Evolutionary conservation across 1,140 invertebrate species (phyloP).

Genomic region (Coboldia fuscipes): DNA sequence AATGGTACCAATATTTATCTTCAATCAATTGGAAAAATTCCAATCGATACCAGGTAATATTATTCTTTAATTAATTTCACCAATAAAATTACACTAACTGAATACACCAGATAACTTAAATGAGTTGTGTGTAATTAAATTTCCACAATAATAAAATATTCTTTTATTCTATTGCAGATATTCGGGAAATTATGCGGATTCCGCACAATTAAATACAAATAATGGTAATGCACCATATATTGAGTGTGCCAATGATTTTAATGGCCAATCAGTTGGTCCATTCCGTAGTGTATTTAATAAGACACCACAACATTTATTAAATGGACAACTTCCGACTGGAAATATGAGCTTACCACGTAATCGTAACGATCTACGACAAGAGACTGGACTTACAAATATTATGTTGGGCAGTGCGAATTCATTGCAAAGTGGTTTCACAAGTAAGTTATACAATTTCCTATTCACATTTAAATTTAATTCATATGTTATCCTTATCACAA

Average conservation of each 20-base stretch:
- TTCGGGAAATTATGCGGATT: constrained; percentile 68
- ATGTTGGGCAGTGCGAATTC: constrained; percentile 8
- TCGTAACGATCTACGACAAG: constrained; percentile 12
- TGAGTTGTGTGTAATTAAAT: not conserved
- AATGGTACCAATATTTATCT: too few relatives aligned
- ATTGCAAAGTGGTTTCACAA: constrained; percentile 15
- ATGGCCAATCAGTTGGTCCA: constrained; percentile 56
- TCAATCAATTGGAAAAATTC: too few relatives aligned
- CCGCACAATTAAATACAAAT: constrained; percentile 22
- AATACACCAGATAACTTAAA: too few relatives aligned
- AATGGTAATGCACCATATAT: constrained; percentile 79
- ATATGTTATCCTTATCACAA: not conserved
- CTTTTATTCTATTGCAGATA: constrained; percentile 39
- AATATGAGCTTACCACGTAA: constrained; percentile 16
- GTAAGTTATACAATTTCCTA: constrained; percentile 14
- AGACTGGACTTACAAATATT: constrained; percentile 4
- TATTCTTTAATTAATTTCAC: too few relatives aligned
- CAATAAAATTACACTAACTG: too few relatives aligned
- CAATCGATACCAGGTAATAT: constrained; percentile 27
- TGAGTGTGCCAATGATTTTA: constrained; percentile 57
- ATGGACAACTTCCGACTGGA: constrained; percentile 2
- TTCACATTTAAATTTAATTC: not conserved
- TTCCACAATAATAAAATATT: too few relatives aligned
- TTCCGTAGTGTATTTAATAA: too few relatives aligned
- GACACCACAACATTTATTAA: too few relatives aligned